Evolutionary conservation across 2,797 vertebrate species (phyloP).

Genomic region (Gymnopithys bicolor): DNA sequence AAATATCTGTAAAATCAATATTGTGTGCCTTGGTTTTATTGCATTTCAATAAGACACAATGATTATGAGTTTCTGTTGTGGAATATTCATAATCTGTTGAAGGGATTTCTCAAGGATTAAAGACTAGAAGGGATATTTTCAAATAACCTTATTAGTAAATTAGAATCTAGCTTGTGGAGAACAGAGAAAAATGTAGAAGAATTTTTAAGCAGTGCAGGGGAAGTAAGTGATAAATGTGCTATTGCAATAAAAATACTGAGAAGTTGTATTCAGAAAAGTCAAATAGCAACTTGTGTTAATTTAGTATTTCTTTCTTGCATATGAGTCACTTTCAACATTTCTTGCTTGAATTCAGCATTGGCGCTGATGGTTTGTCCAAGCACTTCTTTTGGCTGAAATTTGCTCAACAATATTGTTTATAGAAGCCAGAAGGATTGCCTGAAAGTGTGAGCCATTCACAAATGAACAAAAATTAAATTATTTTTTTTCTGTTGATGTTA

Average conservation of each 20-base stretch:
- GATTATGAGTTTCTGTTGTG: not conserved
- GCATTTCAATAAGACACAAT: not conserved
- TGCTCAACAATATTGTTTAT: not conserved
- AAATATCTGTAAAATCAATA: constrained; percentile 1
- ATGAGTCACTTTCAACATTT: not conserved
- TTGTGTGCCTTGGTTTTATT: not conserved
- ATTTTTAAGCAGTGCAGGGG: not conserved
- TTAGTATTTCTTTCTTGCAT: not conserved
- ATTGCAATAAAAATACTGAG: not conserved
- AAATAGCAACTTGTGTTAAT: not conserved
- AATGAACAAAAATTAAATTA: not conserved
- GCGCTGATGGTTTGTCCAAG: not conserved
- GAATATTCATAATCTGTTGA: not conserved
- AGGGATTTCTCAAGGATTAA: not conserved
- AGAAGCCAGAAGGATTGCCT: not conserved
- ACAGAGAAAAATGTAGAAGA: not conserved
- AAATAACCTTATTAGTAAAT: not conserved
- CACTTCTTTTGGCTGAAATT: not conserved
- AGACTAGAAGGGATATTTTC: not conserved
- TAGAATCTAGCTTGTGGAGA: not conserved
- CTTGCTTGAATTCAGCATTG: not conserved
- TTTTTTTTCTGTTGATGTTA: not conserved
- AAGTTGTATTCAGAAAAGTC: not conserved
- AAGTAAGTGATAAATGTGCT: not conserved
- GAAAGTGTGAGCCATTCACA: not conserved